Percentiles rank a stretch among this genome's conserved stretches.
Evolutionary conservation across 2,113 vertebrate genomes (phyloP).

Genomic region (Mustela nigripes): DNA sequence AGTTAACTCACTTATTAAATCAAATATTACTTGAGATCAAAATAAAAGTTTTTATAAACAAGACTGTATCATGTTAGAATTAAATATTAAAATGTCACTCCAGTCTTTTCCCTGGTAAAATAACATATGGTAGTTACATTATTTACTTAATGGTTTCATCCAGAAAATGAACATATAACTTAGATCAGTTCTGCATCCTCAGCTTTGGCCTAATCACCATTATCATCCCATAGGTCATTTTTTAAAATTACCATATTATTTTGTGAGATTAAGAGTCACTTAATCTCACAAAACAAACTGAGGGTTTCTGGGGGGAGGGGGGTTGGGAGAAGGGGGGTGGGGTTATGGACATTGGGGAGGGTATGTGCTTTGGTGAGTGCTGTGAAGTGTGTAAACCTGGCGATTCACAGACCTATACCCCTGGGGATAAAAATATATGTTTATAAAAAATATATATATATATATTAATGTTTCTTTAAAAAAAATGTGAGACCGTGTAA

Average conservation of each 20-base stretch:
- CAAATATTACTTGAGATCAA: constrained; percentile 53
- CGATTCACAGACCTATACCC: too few relatives aligned
- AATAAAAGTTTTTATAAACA: constrained; percentile 7
- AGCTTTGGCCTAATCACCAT: background rate
- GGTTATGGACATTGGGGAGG: too few relatives aligned
- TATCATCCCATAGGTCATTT: background rate
- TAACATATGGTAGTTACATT: background rate
- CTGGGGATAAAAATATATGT: too few relatives aligned
- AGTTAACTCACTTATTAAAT: constrained; percentile 48
- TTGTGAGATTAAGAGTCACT: too few relatives aligned
- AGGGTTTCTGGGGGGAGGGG: too few relatives aligned
- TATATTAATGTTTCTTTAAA: too few relatives aligned
- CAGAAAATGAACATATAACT: background rate
- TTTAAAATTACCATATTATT: too few relatives aligned
- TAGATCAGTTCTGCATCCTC: background rate
- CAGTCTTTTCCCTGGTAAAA: background rate
- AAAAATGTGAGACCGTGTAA: background rate
- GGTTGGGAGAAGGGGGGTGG: too few relatives aligned
- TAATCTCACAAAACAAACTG: too few relatives aligned
- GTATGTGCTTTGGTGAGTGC: too few relatives aligned
- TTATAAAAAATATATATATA: too few relatives aligned
- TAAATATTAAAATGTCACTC: constrained; percentile 36
- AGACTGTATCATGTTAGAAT: background rate
- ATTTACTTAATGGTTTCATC: background rate
- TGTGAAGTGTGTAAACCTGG: too few relatives aligned